Conservation (phyloP, 1,140 invertebrate genomes). For the Macrosteles quadrilineatus region DNA sequence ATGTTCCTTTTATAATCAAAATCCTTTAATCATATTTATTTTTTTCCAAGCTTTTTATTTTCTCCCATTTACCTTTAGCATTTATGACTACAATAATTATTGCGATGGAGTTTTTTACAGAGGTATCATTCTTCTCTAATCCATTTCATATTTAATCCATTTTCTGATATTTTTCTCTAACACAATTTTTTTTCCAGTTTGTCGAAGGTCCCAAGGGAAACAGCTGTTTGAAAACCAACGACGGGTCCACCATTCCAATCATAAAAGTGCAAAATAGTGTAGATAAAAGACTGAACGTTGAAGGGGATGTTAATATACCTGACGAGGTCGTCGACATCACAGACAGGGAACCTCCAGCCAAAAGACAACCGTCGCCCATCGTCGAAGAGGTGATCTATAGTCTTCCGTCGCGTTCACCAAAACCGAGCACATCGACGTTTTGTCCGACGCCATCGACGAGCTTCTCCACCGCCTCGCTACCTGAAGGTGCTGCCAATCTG, state of each 20-base stretch:
- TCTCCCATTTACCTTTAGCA: no score
- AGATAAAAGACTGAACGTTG: background rate
- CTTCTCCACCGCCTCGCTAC: no score
- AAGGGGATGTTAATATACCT: background rate
- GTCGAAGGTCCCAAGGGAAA: background rate
- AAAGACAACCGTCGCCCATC: background rate
- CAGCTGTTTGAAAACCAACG: slow-evolving; percentile 4
- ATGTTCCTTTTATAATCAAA: no score
- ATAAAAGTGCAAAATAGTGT: background rate
- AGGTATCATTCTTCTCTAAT: no score
- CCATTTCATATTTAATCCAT: no score
- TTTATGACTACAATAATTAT: no score
- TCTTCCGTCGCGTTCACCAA: background rate
- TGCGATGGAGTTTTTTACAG: no score
- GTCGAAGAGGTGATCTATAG: background rate
- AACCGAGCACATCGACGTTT: background rate
- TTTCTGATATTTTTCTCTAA: background rate
- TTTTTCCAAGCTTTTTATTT: no score
- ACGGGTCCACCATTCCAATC: background rate
- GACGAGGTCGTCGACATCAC: background rate
- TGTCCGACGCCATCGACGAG: no score
- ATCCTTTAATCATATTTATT: no score
- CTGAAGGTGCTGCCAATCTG: no score
- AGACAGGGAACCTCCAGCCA: background rate
- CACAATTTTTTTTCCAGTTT: background rate